Base-by-base conservation (phyloP, 1,140 invertebrate species). In the Melitaea cinxia region DNA sequence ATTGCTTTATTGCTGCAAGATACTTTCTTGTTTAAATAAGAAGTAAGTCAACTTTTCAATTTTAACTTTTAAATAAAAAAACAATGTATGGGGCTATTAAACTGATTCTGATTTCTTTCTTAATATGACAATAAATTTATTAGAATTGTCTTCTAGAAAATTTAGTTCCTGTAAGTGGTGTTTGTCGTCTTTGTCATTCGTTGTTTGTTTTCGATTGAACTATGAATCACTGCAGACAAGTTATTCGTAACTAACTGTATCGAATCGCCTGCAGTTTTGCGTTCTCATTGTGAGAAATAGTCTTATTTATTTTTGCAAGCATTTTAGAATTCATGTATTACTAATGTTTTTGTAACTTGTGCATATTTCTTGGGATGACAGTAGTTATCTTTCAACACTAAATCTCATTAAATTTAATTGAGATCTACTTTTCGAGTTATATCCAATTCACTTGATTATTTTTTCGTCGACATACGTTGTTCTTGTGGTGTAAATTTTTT, bases 211-310 rank as follows among this genome's bases (percentile, higher is more conserved):
- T 39, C 37, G 19, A 39, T n/a, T 21, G 17, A 42, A 56, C 19
- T 39, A 39, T 56, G 53, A 56, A 56, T 56, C 53, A 56, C 35
- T n/a, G 39, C 19, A 1, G 14, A 35, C 21, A 17, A 56, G 37
- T 56, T 39, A 21, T 57, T 28, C 37, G 54, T 57, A 42, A 57
- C 35, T 21, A 57, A 45, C 24, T 37, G 23, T 57, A 42, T 57
- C 26, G n/a, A 56, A 56, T 56, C 45, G 54, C 54, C 54, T 57
- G 37, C 54, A 57, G 54, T 30, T 57, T 57, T 56, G 54, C 54
- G 42, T 56, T 56, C 54, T 45, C 54, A 56, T 56, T 56, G 54
- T 56, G 54, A 42, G 54, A 56, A 56, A 56, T 56, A 23, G 54
- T 39, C 4, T 42, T 35, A 23, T 23, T 21, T 45, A 57, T 42